A percentile compares a stretch with the other conserved stretches of the same genome.
phyloP scores from a whole-genome alignment of 2,113 vertebrate genomes.

The Chamaetylas fuelleborni region DNA sequence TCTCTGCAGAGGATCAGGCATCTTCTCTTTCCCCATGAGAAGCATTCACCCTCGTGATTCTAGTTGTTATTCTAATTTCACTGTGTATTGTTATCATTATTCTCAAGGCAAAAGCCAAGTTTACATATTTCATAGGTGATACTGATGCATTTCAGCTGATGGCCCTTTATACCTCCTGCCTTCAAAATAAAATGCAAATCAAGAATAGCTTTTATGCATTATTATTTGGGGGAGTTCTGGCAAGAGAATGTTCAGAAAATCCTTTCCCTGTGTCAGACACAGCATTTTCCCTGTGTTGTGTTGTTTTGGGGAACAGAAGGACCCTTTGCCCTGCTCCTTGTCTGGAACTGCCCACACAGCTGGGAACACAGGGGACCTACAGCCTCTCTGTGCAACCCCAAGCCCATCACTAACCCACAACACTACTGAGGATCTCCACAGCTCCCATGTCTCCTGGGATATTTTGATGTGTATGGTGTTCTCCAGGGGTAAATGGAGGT shows the following conservation, averaged over 20 bases:
- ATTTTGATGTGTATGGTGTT: rapidly evolving
- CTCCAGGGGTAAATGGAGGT: background rate
- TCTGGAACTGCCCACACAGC: rapidly evolving
- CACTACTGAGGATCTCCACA: background rate
- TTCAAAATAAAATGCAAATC: background rate
- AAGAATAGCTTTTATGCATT: background rate
- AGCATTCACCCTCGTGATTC: background rate
- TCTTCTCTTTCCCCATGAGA: background rate
- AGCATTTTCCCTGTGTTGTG: background rate
- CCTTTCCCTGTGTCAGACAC: background rate
- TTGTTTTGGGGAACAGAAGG: background rate
- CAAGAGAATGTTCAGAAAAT: background rate
- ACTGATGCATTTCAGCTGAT: background rate
- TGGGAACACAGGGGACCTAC: rapidly evolving
- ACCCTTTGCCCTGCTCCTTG: background rate
- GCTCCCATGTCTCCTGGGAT: background rate
- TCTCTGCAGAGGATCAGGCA: background rate
- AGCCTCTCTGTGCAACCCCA: background rate
- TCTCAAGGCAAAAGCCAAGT: background rate
- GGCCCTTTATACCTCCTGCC: background rate
- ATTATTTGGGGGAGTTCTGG: background rate
- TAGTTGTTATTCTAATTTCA: background rate
- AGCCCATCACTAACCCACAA: background rate
- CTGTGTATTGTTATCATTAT: background rate
- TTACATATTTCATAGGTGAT: background rate